Percentiles rank a stretch among this genome's conserved stretches.
Conservation (phyloP, 2,888 invertebrate species). For the Lycaena phlaeas region DNA sequence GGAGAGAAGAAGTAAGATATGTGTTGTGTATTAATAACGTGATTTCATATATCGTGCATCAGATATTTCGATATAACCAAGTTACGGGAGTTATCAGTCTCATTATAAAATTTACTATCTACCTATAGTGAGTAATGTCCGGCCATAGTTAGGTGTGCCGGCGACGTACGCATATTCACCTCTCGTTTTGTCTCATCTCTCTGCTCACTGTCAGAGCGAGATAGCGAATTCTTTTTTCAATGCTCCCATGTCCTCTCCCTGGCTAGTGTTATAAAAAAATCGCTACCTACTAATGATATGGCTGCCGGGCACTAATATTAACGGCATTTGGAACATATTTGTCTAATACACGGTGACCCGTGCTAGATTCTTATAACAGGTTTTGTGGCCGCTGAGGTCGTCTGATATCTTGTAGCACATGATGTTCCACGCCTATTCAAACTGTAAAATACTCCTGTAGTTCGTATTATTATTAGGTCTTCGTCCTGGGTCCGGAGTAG, state of each 20-base stretch:
- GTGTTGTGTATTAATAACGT: constrained; percentile 44
- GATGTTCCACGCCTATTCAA: constrained; percentile 50
- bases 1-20: constrained; percentile 97
- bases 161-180: constrained; percentile 69
- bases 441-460: constrained; percentile 43
- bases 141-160: constrained; percentile 71
- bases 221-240: constrained; percentile 44
- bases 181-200: constrained; percentile 58
- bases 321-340: constrained; percentile 33
- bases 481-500: constrained; percentile 53
- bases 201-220: constrained; percentile 42
- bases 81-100: constrained; percentile 53
- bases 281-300: constrained; percentile 10
- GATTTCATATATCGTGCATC: constrained; percentile 30
- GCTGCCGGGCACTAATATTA: constrained; percentile 19
- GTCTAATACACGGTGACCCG: constrained; percentile 35
- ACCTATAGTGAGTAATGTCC: constrained; percentile 73
- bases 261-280: constrained; percentile 26
- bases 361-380: constrained; percentile 65
- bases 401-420: constrained; percentile 60
- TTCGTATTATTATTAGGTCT: constrained; percentile 31
- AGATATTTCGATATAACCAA: constrained; percentile 28
- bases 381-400: constrained; percentile 67
- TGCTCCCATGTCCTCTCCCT: constrained; percentile 38
- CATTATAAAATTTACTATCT: constrained; percentile 47